Percentiles rank a stretch among this genome's conserved stretches.
These are phyloP conservation scores for Magallana ariakensis DNA, from an alignment of 1,140 invertebrate genomes.

Conservation along the genomic window DNA sequence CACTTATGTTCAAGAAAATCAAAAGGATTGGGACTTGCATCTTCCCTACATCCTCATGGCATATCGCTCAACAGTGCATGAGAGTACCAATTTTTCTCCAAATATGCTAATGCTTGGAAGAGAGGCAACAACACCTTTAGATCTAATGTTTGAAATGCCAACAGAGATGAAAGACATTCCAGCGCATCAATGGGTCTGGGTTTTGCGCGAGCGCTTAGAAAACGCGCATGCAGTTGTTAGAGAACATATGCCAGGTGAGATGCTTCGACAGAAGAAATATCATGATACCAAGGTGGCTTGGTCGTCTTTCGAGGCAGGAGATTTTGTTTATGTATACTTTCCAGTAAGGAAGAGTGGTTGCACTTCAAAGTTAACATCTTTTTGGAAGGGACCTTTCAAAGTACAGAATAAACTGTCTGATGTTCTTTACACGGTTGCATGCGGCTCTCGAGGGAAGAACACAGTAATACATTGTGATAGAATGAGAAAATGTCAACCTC, in stretches of 20 bases:
- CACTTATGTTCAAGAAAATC: constrained; percentile 29
- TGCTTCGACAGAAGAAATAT: constrained; percentile 35
- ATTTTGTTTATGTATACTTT: constrained; percentile 48
- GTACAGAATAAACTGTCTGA: constrained; percentile 17
- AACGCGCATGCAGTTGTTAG: constrained; percentile 42
- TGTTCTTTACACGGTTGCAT: constrained; percentile 20
- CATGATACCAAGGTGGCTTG: constrained; percentile 22
- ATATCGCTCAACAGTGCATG: constrained; percentile 48
- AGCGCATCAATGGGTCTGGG: constrained; percentile 34
- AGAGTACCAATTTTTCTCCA: constrained; percentile 49
- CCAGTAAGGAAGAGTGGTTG: constrained; percentile 14
- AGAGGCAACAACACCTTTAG: constrained; percentile 45
- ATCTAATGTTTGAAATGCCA: constrained; percentile 37
- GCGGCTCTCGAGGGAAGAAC: constrained; percentile 6
- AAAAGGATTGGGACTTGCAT: constrained; percentile 53
- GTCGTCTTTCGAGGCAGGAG: neutral
- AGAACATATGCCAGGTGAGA: neutral
- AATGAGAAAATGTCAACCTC: neutral
- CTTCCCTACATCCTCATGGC: constrained; percentile 51
- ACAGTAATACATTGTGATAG: constrained; percentile 26
- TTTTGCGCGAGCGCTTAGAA: constrained; percentile 46
- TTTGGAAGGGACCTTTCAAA: constrained; percentile 39
- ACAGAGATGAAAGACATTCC: constrained; percentile 32
- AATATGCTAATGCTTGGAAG: constrained; percentile 61
- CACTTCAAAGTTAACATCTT: constrained; percentile 38